Conservation (phyloP, 2,888 invertebrate genomes). For the Drosophila yooni region DNA sequence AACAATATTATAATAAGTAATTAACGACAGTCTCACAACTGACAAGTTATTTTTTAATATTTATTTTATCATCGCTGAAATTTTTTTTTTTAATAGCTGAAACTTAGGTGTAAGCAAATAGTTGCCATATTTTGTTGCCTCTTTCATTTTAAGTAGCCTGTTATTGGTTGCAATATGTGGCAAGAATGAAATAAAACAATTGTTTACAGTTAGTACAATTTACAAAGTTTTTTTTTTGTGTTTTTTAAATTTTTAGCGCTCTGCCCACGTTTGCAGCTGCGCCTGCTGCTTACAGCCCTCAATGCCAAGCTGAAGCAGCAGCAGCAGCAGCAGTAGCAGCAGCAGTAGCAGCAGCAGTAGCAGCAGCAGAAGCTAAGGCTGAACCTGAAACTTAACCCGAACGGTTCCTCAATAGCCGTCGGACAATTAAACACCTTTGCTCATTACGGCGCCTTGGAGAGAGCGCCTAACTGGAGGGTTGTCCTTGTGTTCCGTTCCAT, state of each 20-base stretch:
- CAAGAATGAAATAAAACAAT: not conserved
- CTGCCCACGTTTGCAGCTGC: slow-evolving; percentile 42
- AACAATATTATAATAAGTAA: not conserved
- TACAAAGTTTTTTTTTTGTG: not conserved
- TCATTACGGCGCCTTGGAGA: slow-evolving; percentile 59
- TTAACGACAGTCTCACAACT: not conserved
- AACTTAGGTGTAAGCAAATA: not conserved
- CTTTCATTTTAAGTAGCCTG: too few species aligned
- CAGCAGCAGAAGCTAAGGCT: slow-evolving; percentile 8
- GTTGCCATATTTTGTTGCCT: not conserved
- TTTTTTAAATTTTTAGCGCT: not conserved
- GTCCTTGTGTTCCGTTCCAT: slow-evolving; percentile 20
- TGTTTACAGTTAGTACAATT: not conserved
- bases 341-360: not conserved
- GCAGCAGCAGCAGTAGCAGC: not conserved
- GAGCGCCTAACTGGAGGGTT: slow-evolving; percentile 43
- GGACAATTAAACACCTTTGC: slow-evolving; percentile 78
- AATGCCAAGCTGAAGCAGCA: not conserved
- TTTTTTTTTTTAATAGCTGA: not conserved
- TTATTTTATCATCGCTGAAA: not conserved
- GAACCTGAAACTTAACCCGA: slow-evolving; percentile 27
- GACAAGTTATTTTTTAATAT: not conserved
- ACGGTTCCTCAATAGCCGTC: slow-evolving; percentile 33
- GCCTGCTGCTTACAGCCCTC: slow-evolving; percentile 18
- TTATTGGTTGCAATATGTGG: not conserved